These are phyloP conservation scores for Colaptes auratus DNA, from an alignment of 2,113 vertebrate species.

Conservation along the genomic window DNA sequence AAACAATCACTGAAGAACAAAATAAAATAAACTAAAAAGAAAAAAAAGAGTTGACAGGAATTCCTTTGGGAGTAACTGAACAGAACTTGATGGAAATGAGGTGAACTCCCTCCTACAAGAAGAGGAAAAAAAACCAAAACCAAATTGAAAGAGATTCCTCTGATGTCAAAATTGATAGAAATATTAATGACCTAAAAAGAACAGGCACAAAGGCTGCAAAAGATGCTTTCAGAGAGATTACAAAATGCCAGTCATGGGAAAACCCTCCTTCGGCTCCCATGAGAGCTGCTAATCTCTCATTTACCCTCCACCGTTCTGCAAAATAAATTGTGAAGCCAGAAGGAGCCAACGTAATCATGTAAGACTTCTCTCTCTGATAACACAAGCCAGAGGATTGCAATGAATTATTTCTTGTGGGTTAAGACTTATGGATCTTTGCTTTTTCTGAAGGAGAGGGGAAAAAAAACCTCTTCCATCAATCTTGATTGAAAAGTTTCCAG, in stretches of 20 bases:
- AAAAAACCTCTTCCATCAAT: background rate
- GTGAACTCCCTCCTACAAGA: background rate
- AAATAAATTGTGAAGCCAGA: constrained; percentile 55
- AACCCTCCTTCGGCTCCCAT: background rate
- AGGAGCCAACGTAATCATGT: constrained; percentile 38
- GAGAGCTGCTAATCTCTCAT: constrained; percentile 40
- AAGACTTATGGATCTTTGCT: background rate
- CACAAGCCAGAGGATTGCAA: background rate
- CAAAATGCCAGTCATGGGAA: constrained; percentile 28
- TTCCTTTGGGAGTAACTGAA: background rate
- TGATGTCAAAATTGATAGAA: background rate
- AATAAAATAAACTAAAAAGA: background rate
- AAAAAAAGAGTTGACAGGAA: background rate
- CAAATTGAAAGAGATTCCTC: background rate
- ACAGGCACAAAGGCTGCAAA: background rate
- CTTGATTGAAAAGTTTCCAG: background rate
- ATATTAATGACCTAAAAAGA: background rate
- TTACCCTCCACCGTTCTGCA: background rate
- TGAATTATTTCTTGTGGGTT: constrained; percentile 25
- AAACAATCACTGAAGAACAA: background rate
- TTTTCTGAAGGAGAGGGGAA: background rate
- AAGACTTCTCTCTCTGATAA: constrained; percentile 25
- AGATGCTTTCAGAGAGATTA: background rate
- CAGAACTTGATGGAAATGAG: background rate
- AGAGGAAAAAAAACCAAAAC: background rate